Evolutionary conservation across 2,888 invertebrate genomes (phyloP).

Genomic region (Euplagia quadripunctaria): DNA sequence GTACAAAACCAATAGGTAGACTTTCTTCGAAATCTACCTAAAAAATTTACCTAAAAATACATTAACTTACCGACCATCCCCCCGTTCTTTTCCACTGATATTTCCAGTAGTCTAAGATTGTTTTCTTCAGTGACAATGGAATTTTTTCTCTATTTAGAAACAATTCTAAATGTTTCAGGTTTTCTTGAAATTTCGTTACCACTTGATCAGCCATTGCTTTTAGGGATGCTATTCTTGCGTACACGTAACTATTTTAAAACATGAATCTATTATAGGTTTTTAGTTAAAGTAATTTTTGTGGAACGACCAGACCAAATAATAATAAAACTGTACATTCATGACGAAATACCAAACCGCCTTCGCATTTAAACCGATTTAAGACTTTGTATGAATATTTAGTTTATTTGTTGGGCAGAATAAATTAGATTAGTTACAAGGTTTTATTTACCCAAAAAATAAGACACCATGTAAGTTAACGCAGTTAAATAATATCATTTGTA

Average conservation of each 20-base stretch:
- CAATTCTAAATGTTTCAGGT: constrained; percentile 78
- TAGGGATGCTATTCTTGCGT: constrained; percentile 80
- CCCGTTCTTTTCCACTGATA: constrained; percentile 85
- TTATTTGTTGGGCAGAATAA: not conserved
- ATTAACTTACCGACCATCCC: constrained; percentile 79
- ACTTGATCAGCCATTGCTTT: constrained; percentile 84
- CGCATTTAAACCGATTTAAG: not conserved
- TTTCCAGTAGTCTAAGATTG: constrained; percentile 79
- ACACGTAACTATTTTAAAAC: constrained; percentile 71
- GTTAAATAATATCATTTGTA: constrained; percentile 77
- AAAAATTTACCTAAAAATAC: too few relatives aligned
- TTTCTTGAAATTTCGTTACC: constrained; percentile 80
- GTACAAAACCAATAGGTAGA: too few relatives aligned
- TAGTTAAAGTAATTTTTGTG: not conserved
- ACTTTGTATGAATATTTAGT: not conserved
- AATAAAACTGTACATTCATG: not conserved
- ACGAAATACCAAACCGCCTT: not conserved
- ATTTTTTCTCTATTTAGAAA: constrained; percentile 80
- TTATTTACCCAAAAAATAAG: constrained; percentile 80
- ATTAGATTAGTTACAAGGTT: not conserved
- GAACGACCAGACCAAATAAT: not conserved
- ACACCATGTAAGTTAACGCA: constrained; percentile 79
- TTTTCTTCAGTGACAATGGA: constrained; percentile 70
- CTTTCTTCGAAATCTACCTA: too few relatives aligned
- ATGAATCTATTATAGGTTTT: not conserved